Percentiles rank a stretch among this genome's conserved stretches.
These are phyloP conservation scores for Pollachius pollachius DNA, from an alignment of 2,113 vertebrate genomes.

Conservation along the genomic window DNA sequence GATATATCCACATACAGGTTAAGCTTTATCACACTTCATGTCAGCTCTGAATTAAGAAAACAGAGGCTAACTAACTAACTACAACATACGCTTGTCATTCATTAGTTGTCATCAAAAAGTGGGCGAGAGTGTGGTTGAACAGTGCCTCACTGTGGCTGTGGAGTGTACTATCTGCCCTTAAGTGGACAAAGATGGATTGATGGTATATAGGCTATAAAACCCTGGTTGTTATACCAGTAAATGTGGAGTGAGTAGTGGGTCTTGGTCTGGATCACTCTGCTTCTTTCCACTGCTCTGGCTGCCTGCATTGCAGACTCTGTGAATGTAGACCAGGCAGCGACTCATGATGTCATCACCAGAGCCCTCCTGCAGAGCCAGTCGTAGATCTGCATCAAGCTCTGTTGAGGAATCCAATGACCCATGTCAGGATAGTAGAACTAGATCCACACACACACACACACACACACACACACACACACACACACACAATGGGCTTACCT, in stretches of 20 bases:
- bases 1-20: no score
- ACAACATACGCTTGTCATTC: no score
- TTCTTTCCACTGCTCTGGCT: conserved; percentile 20
- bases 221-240: no score
- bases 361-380: conserved; percentile 58
- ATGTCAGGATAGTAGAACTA: not conserved
- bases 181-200: no score
- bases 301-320: conserved; percentile 55
- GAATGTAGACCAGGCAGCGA: conserved; percentile 73
- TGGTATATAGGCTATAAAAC: no score
- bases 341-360: conserved; percentile 40
- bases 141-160: no score
- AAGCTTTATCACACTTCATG: no score
- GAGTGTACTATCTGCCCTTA: no score
- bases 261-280: conserved; percentile 6
- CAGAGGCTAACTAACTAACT: no score
- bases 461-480: not conserved
- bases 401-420: not conserved
- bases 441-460: not conserved
- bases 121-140: no score
- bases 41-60: no score
- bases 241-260: not conserved
- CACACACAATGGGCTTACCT: conserved; percentile 48
- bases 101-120: no score
- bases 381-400: conserved; percentile 74